phyloP scores from a whole-genome alignment of 2,888 invertebrate genomes.

The Dyspetes luteomarginatus region DNA sequence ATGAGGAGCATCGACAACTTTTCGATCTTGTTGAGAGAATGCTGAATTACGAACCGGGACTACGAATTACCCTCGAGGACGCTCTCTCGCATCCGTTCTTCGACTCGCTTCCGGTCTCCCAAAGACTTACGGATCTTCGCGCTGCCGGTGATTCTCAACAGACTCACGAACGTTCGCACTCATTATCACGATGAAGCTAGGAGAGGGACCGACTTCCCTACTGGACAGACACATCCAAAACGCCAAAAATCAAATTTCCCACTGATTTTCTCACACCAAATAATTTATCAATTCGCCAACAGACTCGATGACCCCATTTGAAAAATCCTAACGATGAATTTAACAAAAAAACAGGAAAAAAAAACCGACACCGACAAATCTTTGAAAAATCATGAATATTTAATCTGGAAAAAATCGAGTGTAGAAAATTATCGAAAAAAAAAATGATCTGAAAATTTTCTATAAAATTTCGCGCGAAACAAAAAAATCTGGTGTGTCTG shows the following conservation, averaged over 20 bases:
- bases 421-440: conserved; percentile 9
- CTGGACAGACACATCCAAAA: conserved; percentile 74
- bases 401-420: not conserved
- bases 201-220: conserved; percentile 79
- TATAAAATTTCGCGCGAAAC: not conserved
- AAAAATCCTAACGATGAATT: no score
- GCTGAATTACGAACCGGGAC: conserved; percentile 98
- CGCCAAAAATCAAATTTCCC: conserved; percentile 65
- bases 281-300: conserved; percentile 53
- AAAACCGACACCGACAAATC: not conserved
- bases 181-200: conserved; percentile 89
- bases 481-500: conserved; percentile 74
- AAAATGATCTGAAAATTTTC: no score
- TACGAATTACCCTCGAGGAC: conserved; percentile 94
- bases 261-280: conserved; percentile 58
- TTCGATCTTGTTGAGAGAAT: conserved; percentile 98
- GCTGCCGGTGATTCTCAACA: conserved; percentile 84
- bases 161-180: conserved; percentile 88
- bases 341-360: not conserved
- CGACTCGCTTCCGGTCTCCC: conserved; percentile 91
- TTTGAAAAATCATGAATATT: not conserved
- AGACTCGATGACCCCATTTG: conserved; percentile 68
- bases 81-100: conserved; percentile 97
- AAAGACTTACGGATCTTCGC: conserved; percentile 87
- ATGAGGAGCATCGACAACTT: conserved; percentile 95